A percentile compares a stretch with the other conserved stretches of the same genome.
These are phyloP conservation scores for Sitobion miscanthi DNA, from an alignment of 1,140 invertebrate species.

Conservation along the genomic window DNA sequence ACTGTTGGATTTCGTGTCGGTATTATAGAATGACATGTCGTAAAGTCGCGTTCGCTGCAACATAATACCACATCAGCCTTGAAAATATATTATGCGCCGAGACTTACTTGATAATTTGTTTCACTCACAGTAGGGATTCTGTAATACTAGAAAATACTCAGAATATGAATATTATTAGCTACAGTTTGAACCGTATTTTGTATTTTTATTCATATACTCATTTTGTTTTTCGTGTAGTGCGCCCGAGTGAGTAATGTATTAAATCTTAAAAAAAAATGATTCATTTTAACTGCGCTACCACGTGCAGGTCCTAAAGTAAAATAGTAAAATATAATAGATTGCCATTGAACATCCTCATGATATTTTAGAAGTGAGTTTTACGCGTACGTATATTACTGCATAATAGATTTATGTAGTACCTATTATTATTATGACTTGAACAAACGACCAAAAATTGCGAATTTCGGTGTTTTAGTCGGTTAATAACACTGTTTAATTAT, in stretches of 20 bases:
- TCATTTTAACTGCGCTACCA: neutral
- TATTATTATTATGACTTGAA: neutral
- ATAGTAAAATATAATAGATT: neutral
- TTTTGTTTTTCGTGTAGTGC: neutral
- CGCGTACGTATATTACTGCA: too few species aligned
- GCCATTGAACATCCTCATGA: neutral
- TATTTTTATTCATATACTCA: constrained; percentile 32
- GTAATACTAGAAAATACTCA: neutral
- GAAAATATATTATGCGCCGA: neutral
- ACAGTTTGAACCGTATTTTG: neutral
- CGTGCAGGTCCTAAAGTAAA: neutral
- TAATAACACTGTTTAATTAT: neutral
- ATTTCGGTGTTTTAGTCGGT: neutral
- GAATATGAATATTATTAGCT: constrained; percentile 13
- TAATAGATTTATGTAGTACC: neutral
- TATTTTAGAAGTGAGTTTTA: neutral
- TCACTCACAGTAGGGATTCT: constrained; percentile 45
- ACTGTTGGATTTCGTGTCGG: neutral
- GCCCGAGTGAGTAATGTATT: neutral
- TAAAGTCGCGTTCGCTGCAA: neutral
- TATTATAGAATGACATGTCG: neutral
- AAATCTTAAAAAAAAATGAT: neutral
- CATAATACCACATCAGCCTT: constrained; percentile 15
- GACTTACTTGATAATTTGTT: constrained; percentile 48
- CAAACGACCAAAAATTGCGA: neutral